phyloP scores from a whole-genome alignment of 2,888 invertebrate species.

The Ctena decussata region DNA sequence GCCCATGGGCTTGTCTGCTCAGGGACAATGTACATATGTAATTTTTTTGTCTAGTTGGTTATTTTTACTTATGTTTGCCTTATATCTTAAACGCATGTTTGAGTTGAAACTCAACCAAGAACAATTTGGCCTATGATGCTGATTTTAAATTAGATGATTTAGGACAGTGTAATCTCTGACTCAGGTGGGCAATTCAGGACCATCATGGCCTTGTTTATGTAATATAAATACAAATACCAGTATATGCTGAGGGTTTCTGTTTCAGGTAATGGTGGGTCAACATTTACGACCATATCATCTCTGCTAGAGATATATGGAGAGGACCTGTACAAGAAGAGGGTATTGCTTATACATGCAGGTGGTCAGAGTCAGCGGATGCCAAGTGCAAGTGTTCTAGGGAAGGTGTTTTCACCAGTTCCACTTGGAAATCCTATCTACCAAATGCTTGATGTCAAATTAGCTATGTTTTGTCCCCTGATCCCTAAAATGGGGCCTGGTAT shows the following conservation, averaged over 20 bases:
- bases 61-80: too few species aligned
- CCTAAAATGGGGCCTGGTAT: slow-evolving; percentile 86
- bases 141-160: too few species aligned
- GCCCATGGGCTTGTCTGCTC: too few species aligned
- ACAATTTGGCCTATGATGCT: too few species aligned
- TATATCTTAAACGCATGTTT: too few species aligned
- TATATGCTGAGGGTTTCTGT: neutral
- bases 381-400: slow-evolving; percentile 87
- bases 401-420: slow-evolving; percentile 87
- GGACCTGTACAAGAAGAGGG: slow-evolving; percentile 76
- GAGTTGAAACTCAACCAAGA: too few species aligned
- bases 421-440: slow-evolving; percentile 83
- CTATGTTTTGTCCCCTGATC: slow-evolving; percentile 87
- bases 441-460: slow-evolving; percentile 87
- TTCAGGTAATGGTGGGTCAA: slow-evolving; percentile 87
- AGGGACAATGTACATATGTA: too few species aligned
- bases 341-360: slow-evolving; percentile 87
- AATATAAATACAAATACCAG: too few species aligned
- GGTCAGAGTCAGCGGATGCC: slow-evolving; percentile 88
- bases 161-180: too few species aligned
- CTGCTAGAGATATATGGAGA: slow-evolving; percentile 81
- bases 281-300: slow-evolving; percentile 83
- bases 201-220: too few species aligned
- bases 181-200: too few species aligned
- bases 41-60: too few species aligned